phyloP scores from a whole-genome alignment of 2,888 invertebrate species.

The Herminia tarsipennalis region DNA sequence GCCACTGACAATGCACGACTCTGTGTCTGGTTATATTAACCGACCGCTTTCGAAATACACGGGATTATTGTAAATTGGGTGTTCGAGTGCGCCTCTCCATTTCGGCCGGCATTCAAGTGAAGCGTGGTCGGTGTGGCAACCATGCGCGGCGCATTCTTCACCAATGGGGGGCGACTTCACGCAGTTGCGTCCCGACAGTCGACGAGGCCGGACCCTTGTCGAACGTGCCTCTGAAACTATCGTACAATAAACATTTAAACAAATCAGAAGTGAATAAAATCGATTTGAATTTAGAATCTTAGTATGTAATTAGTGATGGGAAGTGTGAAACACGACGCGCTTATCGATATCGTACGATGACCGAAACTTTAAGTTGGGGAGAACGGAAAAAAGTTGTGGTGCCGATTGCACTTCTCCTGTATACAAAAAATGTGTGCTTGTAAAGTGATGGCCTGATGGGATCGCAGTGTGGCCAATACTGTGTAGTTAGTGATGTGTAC shows the following conservation, averaged over 20 bases:
- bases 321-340: conserved; percentile 50
- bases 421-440: conserved; percentile 79
- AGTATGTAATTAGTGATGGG: conserved; percentile 67
- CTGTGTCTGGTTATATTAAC: conserved; percentile 81
- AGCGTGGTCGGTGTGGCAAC: conserved; percentile 81
- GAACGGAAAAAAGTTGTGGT: conserved; percentile 79
- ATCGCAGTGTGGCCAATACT: conserved; percentile 78
- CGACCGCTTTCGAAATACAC: conserved; percentile 60
- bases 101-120: conserved; percentile 67
- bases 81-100: conserved; percentile 62
- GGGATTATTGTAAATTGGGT: conserved; percentile 61
- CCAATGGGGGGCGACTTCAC: conserved; percentile 80
- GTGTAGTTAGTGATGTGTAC: conserved; percentile 84
- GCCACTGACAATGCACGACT: conserved; percentile 81
- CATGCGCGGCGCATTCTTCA: conserved; percentile 84
- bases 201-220: conserved; percentile 66
- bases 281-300: conserved; percentile 54
- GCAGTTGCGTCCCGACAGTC: conserved; percentile 77
- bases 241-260: conserved; percentile 77
- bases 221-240: conserved; percentile 66
- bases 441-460: conserved; percentile 83
- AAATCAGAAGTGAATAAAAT: conserved; percentile 70
- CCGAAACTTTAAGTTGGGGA: conserved; percentile 76
- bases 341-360: conserved; percentile 71
- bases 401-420: conserved; percentile 72